Evolutionary conservation across 2,888 invertebrate genomes (phyloP), one percentile per base, ranked within the genome.

Genomic region (Xylota segnis): DNA sequence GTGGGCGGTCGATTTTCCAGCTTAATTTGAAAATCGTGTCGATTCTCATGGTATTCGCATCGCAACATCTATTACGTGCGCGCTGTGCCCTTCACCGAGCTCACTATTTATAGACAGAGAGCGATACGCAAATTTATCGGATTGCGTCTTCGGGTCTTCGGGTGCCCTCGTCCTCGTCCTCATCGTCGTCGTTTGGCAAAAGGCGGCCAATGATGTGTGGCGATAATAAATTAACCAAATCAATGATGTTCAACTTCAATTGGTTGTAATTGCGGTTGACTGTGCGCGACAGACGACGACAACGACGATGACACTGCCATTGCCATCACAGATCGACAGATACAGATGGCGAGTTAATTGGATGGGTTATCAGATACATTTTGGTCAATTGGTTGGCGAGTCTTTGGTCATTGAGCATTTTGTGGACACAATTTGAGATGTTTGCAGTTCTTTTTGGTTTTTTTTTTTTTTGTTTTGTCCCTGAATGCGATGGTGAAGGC

Each of bases 311-410:
- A 5, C 61, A 59, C 16, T 34, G 47, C 18, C 61, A 43, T 23
- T 23, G 23, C 23, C 23, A 23, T 23, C 23, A 23, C 12, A 54
- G 58, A 79, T 52, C 59, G 59, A 75, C 54, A 56, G 14, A 45
- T 63, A 56, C 61, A 76, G 27, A 54, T 71, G 50, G 71, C 16
- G 58, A 74, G 16, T 65, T 84, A 84, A 84, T 84, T 84, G 84
- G 65, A 84, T 43, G 81, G 71, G 84, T 76, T 76, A 71, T 65
- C 81, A 59, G 81, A 71, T 76, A 71, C 65, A 71, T 81, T 81
- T 76, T 81, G 81, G 81, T 81, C 81, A 84, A 71, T 76, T 71
- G 45, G 40, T 59, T 76, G 81, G 65, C 65, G 79, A 75, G 75
- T 66, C 59, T 81, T 63, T 81, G 79, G 66, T 65, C 79, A 76